Conservation (phyloP, 2,888 invertebrate genomes). For the Polylopha cassiicola region DNA sequence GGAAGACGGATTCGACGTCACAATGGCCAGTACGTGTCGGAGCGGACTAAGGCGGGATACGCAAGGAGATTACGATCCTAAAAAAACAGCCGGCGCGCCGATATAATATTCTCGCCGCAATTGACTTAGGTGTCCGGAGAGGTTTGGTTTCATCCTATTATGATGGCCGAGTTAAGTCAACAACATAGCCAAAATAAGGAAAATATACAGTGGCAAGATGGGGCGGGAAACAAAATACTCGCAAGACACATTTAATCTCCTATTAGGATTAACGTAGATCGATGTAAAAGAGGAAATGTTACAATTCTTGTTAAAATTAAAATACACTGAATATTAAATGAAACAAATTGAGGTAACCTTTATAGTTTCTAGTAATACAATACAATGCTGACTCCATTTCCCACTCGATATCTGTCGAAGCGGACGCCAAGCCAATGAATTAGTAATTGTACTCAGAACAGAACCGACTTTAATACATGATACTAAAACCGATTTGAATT, state of each 20-base stretch:
- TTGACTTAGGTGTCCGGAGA: conserved; percentile 50
- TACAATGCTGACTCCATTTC: not conserved
- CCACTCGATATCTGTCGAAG: not conserved
- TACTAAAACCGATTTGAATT: too few relatives aligned
- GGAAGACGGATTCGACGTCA: conserved; percentile 73
- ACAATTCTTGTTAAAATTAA: not conserved
- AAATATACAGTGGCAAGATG: conserved; percentile 2
- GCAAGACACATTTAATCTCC: too few relatives aligned
- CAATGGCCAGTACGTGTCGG: conserved; percentile 75
- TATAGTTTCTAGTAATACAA: conserved; percentile 7
- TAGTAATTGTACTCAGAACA: conserved; percentile 13
- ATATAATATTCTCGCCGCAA: conserved; percentile 63
- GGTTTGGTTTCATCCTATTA: conserved; percentile 40
- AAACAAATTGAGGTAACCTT: not conserved
- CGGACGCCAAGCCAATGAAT: conserved; percentile 14
- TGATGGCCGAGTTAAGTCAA: conserved; percentile 13
- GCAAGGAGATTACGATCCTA: conserved; percentile 75
- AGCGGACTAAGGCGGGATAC: conserved; percentile 65
- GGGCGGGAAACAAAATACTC: conserved; percentile 2
- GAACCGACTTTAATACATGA: conserved; percentile 5
- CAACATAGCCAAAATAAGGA: conserved; percentile 4
- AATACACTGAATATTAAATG: not conserved
- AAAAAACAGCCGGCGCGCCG: conserved; percentile 70
- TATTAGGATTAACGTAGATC: too few relatives aligned
- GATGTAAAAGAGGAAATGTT: too few relatives aligned